phyloP scores from a whole-genome alignment of 2,888 invertebrate genomes.

The Caenorhabditis sinica region DNA sequence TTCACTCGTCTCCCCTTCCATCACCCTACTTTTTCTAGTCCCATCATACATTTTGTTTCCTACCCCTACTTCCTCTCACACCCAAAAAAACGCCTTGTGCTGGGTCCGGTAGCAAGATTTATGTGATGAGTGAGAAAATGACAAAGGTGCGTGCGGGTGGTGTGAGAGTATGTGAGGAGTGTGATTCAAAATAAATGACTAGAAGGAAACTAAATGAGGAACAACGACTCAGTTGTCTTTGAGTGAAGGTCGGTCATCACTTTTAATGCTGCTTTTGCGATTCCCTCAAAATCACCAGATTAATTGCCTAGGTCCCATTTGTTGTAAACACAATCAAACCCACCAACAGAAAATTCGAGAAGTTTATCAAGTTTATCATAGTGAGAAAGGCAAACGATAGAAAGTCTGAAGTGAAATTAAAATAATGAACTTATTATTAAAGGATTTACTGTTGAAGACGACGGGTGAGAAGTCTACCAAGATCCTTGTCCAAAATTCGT shows the following conservation, averaged over 20 bases:
- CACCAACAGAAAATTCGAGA: no score
- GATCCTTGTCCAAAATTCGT: conserved; percentile 9
- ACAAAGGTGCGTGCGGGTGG: conserved; percentile 23
- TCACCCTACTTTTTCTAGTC: conserved; percentile 5
- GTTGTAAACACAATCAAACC: not conserved
- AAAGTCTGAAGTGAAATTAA: not conserved
- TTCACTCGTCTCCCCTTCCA: not conserved
- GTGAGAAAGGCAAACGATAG: not conserved
- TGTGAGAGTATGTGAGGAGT: conserved; percentile 16
- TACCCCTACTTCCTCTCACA: conserved; percentile 5
- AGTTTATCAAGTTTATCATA: not conserved
- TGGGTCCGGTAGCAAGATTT: conserved; percentile 39
- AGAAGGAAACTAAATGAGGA: conserved; percentile 39
- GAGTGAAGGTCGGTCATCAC: conserved; percentile 3
- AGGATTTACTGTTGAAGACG: conserved; percentile 8
- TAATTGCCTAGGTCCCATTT: not conserved
- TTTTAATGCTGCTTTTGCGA: conserved; percentile 28
- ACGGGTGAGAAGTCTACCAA: conserved; percentile 28
- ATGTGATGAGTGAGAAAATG: conserved; percentile 49
- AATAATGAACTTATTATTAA: not conserved
- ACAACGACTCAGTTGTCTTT: conserved; percentile 17
- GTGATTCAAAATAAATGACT: conserved; percentile 52
- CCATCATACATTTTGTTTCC: not conserved
- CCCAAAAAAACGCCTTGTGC: not conserved
- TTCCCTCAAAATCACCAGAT: conserved; percentile 29